A percentile compares a stretch with the other conserved stretches of the same genome.
phyloP scores from a whole-genome alignment of 92 coral and sea anemone species.

The Metridium senile region DNA sequence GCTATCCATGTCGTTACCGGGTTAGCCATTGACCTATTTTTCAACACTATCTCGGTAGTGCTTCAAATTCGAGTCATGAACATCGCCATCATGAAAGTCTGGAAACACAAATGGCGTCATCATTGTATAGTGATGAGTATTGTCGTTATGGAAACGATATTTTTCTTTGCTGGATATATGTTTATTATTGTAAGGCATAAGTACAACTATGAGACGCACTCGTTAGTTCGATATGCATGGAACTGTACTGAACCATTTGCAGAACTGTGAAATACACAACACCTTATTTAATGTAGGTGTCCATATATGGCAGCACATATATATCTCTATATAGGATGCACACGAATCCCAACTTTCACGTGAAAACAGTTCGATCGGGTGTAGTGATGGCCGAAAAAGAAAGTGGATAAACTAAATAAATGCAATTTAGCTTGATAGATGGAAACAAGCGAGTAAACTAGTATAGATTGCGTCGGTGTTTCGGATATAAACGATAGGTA shows the following conservation, averaged over 20 bases:
- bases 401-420: too few species aligned
- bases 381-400: too few species aligned
- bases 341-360: too few species aligned
- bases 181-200: conserved; percentile 18
- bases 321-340: too few species aligned
- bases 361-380: too few species aligned
- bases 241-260: conserved; percentile 47
- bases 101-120: conserved; percentile 51
- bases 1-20: conserved; percentile 54
- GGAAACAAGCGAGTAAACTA: too few species aligned
- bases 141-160: conserved; percentile 19
- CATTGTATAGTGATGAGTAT: conserved; percentile 38
- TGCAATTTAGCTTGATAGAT: too few species aligned
- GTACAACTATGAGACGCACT: conserved; percentile 17
- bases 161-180: conserved; percentile 40
- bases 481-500: too few species aligned
- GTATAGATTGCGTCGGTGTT: too few species aligned
- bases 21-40: conserved; percentile 59
- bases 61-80: conserved; percentile 44
- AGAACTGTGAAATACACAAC: not conserved
- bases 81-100: conserved; percentile 52
- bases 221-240: not conserved
- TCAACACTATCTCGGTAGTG: conserved; percentile 50
- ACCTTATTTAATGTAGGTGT: too few species aligned
- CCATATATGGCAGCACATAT: too few species aligned